Conservation (phyloP, 2,113 vertebrate genomes). For the Marmota flaviventris region DNA sequence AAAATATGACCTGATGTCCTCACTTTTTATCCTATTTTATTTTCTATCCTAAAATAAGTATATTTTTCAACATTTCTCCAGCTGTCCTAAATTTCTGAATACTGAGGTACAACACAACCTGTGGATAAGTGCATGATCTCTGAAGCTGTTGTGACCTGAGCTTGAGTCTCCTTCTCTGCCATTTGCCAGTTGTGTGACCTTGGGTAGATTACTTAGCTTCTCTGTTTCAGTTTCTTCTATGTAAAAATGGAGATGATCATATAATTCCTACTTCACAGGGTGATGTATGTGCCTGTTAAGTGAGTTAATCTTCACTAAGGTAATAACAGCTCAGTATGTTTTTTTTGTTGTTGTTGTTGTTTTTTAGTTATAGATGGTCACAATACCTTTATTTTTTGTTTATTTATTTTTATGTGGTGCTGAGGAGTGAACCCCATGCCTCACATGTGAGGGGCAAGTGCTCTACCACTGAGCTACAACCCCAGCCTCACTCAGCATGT, state of each 20-base stretch:
- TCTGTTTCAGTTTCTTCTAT: neutral
- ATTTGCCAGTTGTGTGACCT: neutral
- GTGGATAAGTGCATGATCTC: neutral
- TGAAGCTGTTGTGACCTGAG: neutral
- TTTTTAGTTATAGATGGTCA: too few species aligned
- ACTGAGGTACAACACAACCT: neutral
- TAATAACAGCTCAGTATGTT: neutral
- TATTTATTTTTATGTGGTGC: too few species aligned
- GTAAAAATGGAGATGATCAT: neutral
- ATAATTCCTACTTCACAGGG: neutral
- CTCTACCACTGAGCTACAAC: too few species aligned
- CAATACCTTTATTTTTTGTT: too few species aligned
- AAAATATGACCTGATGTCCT: neutral
- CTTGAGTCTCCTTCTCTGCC: neutral
- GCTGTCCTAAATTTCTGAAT: neutral
- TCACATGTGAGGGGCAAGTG: too few species aligned
- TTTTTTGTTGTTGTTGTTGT: neutral
- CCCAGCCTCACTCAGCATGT: neutral
- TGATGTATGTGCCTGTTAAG: neutral
- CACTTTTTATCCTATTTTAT: constrained; percentile 9
- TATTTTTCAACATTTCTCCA: neutral
- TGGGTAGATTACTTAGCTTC: neutral
- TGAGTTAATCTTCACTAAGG: neutral
- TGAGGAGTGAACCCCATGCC: too few species aligned
- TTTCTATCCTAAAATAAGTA: constrained; percentile 36